Conservation (phyloP, 2,113 vertebrate genomes). For the Jacana jacana region DNA sequence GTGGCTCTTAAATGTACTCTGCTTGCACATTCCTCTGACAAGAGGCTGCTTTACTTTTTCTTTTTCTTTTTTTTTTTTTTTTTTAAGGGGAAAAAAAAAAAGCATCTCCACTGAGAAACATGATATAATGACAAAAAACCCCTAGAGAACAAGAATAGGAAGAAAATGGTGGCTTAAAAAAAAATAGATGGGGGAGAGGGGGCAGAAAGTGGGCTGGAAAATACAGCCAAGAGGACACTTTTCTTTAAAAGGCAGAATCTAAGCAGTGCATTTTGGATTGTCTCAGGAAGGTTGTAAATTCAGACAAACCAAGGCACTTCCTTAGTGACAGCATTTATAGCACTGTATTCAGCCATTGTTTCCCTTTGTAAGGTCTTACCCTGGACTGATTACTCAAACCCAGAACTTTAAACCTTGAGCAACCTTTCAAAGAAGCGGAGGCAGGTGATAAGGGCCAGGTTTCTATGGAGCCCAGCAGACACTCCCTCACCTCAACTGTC, state of each 20-base stretch:
- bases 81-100: neutral
- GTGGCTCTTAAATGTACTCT: conserved; percentile 69
- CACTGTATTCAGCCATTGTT: conserved; percentile 22
- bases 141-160: conserved; percentile 4
- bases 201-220: neutral
- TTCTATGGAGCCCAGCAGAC: neutral
- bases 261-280: neutral
- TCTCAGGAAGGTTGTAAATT: conserved; percentile 6
- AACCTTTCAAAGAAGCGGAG: neutral
- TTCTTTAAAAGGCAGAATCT: neutral
- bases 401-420: conserved; percentile 64
- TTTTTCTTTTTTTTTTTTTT: neutral
- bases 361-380: neutral
- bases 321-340: conserved; percentile 18
- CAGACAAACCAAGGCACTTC: conserved; percentile 6
- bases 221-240: neutral
- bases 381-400: neutral
- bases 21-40: conserved; percentile 67
- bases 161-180: conserved; percentile 54
- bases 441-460: conserved; percentile 14
- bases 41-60: conserved; percentile 26
- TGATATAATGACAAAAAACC: conserved; percentile 41
- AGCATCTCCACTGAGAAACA: conserved; percentile 48
- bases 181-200: neutral
- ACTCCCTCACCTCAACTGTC: neutral